Conservation (phyloP, 2,113 vertebrate genomes). For the Strix uralensis region DNA sequence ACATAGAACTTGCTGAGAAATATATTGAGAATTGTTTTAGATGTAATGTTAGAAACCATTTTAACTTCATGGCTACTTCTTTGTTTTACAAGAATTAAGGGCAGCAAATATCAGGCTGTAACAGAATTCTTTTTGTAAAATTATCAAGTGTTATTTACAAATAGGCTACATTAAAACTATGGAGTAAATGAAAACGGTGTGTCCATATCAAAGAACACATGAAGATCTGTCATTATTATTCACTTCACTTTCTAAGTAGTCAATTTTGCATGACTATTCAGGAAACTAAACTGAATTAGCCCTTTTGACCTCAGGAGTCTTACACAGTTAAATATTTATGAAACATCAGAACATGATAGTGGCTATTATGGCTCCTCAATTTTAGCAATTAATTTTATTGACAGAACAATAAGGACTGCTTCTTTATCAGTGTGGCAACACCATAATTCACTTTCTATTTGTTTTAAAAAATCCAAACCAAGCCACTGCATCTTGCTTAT, state of each 20-base stretch:
- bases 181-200: not conserved
- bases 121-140: not conserved
- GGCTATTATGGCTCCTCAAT: conserved; percentile 37
- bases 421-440: conserved; percentile 13
- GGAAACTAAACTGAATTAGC: conserved; percentile 32
- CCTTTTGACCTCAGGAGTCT: conserved; percentile 57
- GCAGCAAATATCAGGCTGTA: not conserved
- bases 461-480: not conserved
- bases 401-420: conserved; percentile 47
- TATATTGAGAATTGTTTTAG: not conserved
- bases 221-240: conserved; percentile 7
- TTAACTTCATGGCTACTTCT: not conserved
- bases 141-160: not conserved
- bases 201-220: not conserved
- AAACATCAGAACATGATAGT: conserved; percentile 54
- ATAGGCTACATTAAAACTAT: not conserved
- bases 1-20: not conserved
- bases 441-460: not conserved
- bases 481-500: not conserved
- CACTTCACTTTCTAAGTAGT: conserved; percentile 20
- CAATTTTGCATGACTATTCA: conserved; percentile 6
- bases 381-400: conserved; percentile 72
- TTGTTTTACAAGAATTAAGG: not conserved
- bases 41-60: not conserved
- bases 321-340: conserved; percentile 65